Conservation (phyloP, 2,888 invertebrate species). For the Ornithoptera priamus region DNA sequence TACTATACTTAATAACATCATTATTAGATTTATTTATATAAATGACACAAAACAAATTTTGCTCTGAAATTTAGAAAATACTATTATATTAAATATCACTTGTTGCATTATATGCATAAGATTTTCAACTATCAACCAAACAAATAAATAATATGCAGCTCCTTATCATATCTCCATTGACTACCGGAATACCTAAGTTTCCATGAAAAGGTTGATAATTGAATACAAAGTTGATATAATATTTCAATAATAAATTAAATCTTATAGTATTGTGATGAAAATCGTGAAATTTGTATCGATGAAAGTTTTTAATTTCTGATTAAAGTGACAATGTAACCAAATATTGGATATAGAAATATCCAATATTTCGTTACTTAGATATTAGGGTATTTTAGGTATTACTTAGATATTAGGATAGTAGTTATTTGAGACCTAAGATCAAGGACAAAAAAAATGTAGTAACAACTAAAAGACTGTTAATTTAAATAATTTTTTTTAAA, state of each 20-base stretch:
- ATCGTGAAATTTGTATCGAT: background rate
- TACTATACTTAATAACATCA: background rate
- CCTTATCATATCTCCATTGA: constrained; percentile 23
- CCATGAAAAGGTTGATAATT: constrained; percentile 10
- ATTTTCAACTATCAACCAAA: background rate
- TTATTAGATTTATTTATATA: background rate
- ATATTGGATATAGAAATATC: too few species aligned
- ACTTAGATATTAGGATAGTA: too few species aligned
- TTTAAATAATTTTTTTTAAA: too few species aligned
- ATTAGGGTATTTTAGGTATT: too few species aligned
- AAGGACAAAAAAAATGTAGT: too few species aligned
- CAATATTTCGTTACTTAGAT: too few species aligned
- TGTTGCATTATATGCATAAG: background rate
- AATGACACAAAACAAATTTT: background rate
- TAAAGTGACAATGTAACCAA: background rate
- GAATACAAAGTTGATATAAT: background rate
- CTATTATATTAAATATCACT: background rate
- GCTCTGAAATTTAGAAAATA: background rate
- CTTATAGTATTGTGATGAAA: background rate
- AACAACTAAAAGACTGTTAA: too few species aligned
- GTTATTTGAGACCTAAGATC: too few species aligned
- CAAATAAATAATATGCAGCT: constrained; percentile 3
- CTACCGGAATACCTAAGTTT: constrained; percentile 20
- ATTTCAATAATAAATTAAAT: background rate
- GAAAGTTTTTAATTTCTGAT: background rate